Conservation (phyloP, 2,113 vertebrate species). For the Emydura subglobosa region DNA sequence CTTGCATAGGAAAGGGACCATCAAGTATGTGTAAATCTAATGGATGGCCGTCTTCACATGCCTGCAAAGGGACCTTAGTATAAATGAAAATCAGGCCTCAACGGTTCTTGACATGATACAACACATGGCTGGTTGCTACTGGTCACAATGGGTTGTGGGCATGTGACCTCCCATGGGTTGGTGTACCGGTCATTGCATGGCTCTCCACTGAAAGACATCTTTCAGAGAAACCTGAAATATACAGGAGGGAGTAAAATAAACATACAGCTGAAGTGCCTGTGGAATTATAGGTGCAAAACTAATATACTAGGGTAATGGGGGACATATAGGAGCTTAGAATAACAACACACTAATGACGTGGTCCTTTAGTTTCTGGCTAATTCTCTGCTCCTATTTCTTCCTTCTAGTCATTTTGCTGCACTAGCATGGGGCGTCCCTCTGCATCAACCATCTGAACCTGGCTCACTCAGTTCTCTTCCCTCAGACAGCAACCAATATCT, state of each 20-base stretch:
- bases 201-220: not conserved
- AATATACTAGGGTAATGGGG: not conserved
- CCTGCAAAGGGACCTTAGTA: accelerated
- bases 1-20: not conserved
- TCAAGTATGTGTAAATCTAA: accelerated
- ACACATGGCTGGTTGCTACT: not conserved
- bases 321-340: not conserved
- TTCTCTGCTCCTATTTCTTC: not conserved
- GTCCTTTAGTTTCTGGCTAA: not conserved
- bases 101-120: not conserved
- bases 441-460: not conserved
- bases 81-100: accelerated
- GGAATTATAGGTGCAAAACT: not conserved
- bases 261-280: not conserved
- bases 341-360: not conserved
- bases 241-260: accelerated
- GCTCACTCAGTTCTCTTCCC: not conserved
- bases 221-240: not conserved
- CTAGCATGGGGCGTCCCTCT: not conserved
- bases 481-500: not conserved
- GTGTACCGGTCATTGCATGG: accelerated
- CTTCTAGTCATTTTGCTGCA: not conserved
- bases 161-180: accelerated
- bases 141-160: not conserved
- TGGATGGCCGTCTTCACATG: not conserved